A percentile compares a stretch with the other conserved stretches of the same genome.
phyloP scores from a whole-genome alignment of 2,113 vertebrate species.

The Albula goreensis region DNA sequence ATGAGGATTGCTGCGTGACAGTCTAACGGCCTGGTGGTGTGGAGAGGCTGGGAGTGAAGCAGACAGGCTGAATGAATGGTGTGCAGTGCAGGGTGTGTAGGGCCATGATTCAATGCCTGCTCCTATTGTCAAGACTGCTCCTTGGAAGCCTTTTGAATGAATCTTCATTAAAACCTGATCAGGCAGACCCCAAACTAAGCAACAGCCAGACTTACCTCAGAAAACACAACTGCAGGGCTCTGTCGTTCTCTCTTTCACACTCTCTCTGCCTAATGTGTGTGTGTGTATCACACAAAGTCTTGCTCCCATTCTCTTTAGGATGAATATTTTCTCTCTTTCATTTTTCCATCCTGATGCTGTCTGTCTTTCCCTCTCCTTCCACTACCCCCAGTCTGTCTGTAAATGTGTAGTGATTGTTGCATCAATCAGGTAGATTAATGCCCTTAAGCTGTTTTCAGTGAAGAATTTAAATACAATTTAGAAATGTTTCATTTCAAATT shows the following conservation, averaged over 20 bases:
- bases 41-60: not conserved
- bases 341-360: not conserved
- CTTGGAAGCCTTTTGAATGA: not conserved
- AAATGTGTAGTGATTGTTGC: not conserved
- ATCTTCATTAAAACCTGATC: constrained; percentile 18
- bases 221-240: not conserved
- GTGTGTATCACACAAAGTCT: not conserved
- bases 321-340: not conserved
- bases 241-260: not conserved
- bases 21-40: not conserved
- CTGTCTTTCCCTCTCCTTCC: not conserved
- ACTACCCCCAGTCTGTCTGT: not conserved
- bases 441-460: not conserved
- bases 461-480: not conserved
- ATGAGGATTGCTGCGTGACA: not conserved
- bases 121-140: not conserved
- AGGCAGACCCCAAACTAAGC: not conserved
- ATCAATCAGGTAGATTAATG: not conserved
- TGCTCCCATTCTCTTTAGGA: not conserved
- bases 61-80: not conserved
- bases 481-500: not conserved
- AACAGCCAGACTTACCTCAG: not conserved
- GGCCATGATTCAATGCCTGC: not conserved
- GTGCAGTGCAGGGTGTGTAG: not conserved
- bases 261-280: not conserved